phyloP scores from a whole-genome alignment of 2,797 vertebrate genomes.

The Erpetoichthys calabaricus region DNA sequence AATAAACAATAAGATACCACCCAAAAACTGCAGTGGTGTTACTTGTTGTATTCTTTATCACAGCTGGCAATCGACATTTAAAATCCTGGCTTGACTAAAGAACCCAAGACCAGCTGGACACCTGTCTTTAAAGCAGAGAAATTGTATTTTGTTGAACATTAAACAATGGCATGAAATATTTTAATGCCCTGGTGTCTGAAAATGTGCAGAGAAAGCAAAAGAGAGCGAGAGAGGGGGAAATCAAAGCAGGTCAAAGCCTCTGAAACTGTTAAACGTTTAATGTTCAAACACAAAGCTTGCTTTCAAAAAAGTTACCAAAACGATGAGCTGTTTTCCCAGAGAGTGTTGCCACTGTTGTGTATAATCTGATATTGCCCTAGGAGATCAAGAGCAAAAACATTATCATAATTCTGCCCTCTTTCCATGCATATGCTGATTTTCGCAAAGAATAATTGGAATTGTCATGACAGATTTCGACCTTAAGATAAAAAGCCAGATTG shows the following conservation, averaged over 20 bases:
- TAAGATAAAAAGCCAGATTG: constrained; percentile 4
- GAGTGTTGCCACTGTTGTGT: neutral
- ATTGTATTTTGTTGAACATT: neutral
- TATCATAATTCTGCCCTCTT: constrained; percentile 1
- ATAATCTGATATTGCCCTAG: constrained; percentile 2
- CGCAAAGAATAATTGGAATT: neutral
- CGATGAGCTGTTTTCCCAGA: constrained; percentile 2
- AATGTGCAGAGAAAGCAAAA: constrained; percentile 14
- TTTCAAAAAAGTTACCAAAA: neutral
- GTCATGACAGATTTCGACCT: neutral
- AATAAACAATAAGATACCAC: too few relatives aligned
- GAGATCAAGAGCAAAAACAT: neutral
- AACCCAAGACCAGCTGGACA: neutral
- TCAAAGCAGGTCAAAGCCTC: constrained; percentile 12
- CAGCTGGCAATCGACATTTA: too few relatives aligned
- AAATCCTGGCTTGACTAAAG: neutral
- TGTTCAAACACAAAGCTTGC: neutral
- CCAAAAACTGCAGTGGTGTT: too few relatives aligned
- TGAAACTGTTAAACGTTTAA: neutral
- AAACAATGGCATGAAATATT: neutral
- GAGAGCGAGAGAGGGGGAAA: constrained; percentile 13
- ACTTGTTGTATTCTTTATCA: too few relatives aligned
- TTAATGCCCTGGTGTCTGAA: neutral
- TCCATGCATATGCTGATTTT: neutral
- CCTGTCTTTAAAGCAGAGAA: neutral